These are phyloP conservation scores for Arion vulgaris DNA, from an alignment of 1,140 invertebrate genomes.

Conservation along the genomic window DNA sequence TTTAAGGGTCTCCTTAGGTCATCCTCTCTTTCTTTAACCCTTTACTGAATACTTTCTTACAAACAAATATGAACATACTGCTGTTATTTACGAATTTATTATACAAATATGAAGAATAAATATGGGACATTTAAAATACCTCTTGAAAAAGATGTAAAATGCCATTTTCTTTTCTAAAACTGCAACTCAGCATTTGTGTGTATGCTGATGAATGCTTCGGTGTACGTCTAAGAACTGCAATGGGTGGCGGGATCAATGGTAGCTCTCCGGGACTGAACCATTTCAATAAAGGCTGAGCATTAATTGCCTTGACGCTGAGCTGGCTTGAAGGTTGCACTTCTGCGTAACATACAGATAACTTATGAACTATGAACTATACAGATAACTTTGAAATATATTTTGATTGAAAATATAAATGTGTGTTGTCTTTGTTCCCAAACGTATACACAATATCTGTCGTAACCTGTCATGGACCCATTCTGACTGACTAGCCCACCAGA, in stretches of 20 bases:
- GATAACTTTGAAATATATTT: not conserved
- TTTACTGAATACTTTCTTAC: no score
- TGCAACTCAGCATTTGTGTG: not conserved
- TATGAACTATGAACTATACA: not conserved
- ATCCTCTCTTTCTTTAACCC: no score
- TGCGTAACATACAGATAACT: not conserved
- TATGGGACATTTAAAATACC: not conserved
- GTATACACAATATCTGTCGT: no score
- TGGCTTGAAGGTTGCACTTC: not conserved
- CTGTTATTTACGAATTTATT: no score
- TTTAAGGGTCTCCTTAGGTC: no score
- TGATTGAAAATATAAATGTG: not conserved
- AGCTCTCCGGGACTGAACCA: constrained; percentile 14
- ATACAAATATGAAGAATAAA: not conserved
- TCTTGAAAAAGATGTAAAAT: not conserved
- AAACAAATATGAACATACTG: no score
- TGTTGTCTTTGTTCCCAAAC: no score
- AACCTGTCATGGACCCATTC: no score
- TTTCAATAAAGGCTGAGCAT: not conserved
- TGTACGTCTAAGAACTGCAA: not conserved
- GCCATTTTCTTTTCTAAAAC: not conserved
- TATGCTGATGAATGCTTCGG: not conserved
- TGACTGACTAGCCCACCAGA: not conserved
- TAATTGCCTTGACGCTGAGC: not conserved
- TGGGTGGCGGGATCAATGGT: not conserved